Evolutionary conservation across 2,888 invertebrate species (phyloP).

Genomic region (Antheraea assamensis): DNA sequence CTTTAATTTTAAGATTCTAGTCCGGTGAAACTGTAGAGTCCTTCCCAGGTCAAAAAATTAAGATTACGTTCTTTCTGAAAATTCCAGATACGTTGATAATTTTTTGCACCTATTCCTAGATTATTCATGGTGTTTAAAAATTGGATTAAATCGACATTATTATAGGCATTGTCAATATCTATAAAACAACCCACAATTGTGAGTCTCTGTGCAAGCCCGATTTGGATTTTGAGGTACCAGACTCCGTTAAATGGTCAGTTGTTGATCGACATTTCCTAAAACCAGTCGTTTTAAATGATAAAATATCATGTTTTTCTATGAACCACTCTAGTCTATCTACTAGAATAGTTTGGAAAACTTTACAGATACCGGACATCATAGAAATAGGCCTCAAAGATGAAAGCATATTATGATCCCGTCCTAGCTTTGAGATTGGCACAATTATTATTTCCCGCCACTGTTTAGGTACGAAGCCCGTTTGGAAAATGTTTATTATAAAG

Average conservation of each 20-base stretch:
- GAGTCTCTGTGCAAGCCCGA: conserved; percentile 29
- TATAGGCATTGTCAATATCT: too few species aligned
- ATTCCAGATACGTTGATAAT: conserved; percentile 33
- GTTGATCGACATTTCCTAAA: conserved; percentile 26
- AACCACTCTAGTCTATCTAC: conserved; percentile 23
- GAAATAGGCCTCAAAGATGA: conserved; percentile 29
- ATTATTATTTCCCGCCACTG: conserved; percentile 33
- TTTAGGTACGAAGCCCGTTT: conserved; percentile 25
- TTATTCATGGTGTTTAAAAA: conserved; percentile 30
- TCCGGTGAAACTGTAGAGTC: too few species aligned
- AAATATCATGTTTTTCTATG: conserved; percentile 20
- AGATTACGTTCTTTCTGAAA: conserved; percentile 30
- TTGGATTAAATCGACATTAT: conserved; percentile 30
- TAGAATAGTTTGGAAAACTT: conserved; percentile 28
- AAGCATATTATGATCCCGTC: neutral
- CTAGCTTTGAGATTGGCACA: conserved; percentile 32
- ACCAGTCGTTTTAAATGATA: conserved; percentile 25
- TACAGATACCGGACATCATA: conserved; percentile 26
- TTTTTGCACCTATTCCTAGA: conserved; percentile 27
- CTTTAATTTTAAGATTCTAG: conserved; percentile 26
- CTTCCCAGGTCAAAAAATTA: too few species aligned
- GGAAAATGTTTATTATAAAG: conserved; percentile 23
- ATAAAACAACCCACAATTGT: conserved; percentile 33
- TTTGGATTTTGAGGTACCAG: conserved; percentile 26
- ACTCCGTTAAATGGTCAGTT: conserved; percentile 24